phyloP scores from a whole-genome alignment of 2,888 invertebrate genomes.

The Melanostoma scalare region DNA sequence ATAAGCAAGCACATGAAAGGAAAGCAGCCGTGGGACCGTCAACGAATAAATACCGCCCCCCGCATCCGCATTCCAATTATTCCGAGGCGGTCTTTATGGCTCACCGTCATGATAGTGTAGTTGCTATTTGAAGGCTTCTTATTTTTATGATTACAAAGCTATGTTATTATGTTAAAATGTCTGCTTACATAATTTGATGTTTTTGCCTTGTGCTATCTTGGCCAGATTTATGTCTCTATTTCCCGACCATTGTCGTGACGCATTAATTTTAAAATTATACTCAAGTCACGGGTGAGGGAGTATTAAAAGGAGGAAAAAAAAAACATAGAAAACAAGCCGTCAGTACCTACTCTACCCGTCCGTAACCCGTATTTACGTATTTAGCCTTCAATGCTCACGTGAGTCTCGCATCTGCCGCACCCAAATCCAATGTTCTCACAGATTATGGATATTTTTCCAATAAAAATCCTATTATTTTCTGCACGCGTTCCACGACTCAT shows the following conservation, averaged over 20 bases:
- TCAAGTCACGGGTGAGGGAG: slow-evolving; percentile 26
- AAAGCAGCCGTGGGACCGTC: slow-evolving; percentile 16
- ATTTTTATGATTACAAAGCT: slow-evolving; percentile 65
- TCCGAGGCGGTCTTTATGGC: slow-evolving; percentile 56
- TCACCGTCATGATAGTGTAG: slow-evolving; percentile 61
- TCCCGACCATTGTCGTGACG: slow-evolving; percentile 47
- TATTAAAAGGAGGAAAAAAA: slow-evolving; percentile 5
- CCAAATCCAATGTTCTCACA: neutral
- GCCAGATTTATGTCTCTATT: slow-evolving; percentile 66
- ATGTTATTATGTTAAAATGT: slow-evolving; percentile 68
- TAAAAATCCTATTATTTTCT: slow-evolving; percentile 35
- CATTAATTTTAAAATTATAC: slow-evolving; percentile 65
- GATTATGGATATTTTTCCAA: slow-evolving; percentile 45
- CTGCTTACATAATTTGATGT: slow-evolving; percentile 66
- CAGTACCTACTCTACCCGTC: neutral
- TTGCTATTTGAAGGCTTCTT: slow-evolving; percentile 60
- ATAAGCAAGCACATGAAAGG: slow-evolving; percentile 18
- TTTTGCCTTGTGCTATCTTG: slow-evolving; percentile 43
- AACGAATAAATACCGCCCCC: slow-evolving; percentile 50
- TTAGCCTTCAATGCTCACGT: too few relatives aligned
- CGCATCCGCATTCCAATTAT: slow-evolving; percentile 18
- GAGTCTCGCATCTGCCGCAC: neutral
- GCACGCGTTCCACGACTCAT: slow-evolving; percentile 18
- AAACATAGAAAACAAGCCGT: neutral
- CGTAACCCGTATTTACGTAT: neutral